Evolutionary conservation across 1,140 invertebrate genomes (phyloP), one percentile per base, ranked within the genome.

Genomic region (Drosophila burlai): DNA sequence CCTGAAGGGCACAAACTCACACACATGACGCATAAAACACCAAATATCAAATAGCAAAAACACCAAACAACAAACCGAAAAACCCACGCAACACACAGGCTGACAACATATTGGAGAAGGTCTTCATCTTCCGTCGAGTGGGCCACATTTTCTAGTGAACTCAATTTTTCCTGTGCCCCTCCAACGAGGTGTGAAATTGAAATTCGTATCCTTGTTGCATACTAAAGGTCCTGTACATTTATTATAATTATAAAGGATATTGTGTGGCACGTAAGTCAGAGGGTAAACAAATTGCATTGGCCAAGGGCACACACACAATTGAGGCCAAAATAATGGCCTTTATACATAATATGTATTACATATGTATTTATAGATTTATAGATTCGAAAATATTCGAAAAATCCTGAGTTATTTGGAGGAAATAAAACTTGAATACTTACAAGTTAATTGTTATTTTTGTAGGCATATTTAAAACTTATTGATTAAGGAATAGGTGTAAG

Each of bases 151-250:
- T 65, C 40, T 67, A 54, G 42, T 46, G 59, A 42, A 64, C 38
- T 59, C 64, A 67, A 71, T 66, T 78, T 63, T 66, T 50, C 54
- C 47, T 79, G 40, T 63, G 65, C 60, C 75, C 68, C 64, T 85
- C 76, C 85, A 90, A 72, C 76, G 86, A 90, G 75, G 76, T 90
- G 85, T 90, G 81, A 90, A 90, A 90, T 90, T 82, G 82, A 80
- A 89, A 81, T 61, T 82, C 52, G 65, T 68, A 52, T 72, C 63
- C 67, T 65, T 84, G 76, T 62, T 72, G 81, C 81, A 83, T 71
- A 76, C 59, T 59, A 58, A 77, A 61, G 50, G 59, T 55, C 62
- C 55, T 49, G 26, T 24, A 43, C 55, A 73, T 73, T 62, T 79
- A 71, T 79, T 79, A 58, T 79, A 71, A 63, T 64, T 52, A 64